Evolutionary conservation across 2,888 invertebrate genomes (phyloP), one percentile per base, ranked within the genome.

Genomic region (Hydroisotoma schaefferi): DNA sequence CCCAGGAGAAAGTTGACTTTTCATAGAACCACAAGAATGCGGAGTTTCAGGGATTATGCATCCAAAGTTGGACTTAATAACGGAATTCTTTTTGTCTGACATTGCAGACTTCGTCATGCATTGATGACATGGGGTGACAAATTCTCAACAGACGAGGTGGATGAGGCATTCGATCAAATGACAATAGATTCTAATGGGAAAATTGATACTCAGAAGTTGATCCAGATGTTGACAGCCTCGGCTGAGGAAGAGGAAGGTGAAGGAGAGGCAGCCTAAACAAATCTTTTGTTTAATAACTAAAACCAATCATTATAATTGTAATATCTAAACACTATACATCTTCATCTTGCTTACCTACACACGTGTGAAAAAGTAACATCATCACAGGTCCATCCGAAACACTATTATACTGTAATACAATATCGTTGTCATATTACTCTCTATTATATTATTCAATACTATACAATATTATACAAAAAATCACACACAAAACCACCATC

Each of bases 101-200:
- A 26, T 74, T 76, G 2, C 73, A 85, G 87, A 78, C 82, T 94
- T 81, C 87, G 90, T 80, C 89, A 90, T 80, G 88, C 91, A 74
- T 84, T 94, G 77, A 87, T 90, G 86, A 90, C 88, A 81, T 94
- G 87, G 85, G 93, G 94, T 73, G 93, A 94, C 77, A 93, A 90
- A 81, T 94, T 94, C 85, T 81, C 85, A 78, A 82, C 84, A 75
- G 86, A 88, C 77, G 92, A 93, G 78, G 88, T 89, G 76, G 90
- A 92, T 78, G 92, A 93, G 77, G 92, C 92, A 69, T 92, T 86
- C 81, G 92, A 92, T 80, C 88, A 90, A 80, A 90, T 94, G 86
- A 74, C 74, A 55, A 89, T 93, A 77, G 93, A 93, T 80, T 89
- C 89, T 78, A 87, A 88, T 76, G 91, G 91, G 78, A 85, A 84